Evolutionary conservation across 2,797 vertebrate species (phyloP).

Genomic region (Peromyscus attwateri): DNA sequence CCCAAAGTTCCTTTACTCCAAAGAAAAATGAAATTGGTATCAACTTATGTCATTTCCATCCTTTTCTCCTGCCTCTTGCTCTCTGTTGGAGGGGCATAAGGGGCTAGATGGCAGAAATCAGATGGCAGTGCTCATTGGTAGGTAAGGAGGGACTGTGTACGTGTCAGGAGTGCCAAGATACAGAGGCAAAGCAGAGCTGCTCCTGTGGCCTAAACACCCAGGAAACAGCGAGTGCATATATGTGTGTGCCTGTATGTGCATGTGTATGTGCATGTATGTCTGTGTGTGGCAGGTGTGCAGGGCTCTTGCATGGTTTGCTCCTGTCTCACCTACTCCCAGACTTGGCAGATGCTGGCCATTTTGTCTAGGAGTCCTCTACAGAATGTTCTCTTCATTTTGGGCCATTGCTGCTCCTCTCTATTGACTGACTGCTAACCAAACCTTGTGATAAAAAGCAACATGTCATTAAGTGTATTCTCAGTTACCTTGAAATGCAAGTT

Average conservation of each 20-base stretch:
- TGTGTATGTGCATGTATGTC: neutral
- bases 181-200: neutral
- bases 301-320: neutral
- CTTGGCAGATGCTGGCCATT: neutral
- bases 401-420: neutral
- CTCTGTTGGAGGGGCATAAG: neutral
- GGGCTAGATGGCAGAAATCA: neutral
- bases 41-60: neutral
- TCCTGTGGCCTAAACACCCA: neutral
- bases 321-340: neutral
- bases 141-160: neutral
- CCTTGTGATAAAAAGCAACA: neutral
- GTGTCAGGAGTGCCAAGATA: neutral
- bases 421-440: neutral
- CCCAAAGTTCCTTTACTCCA: conserved; percentile 12
- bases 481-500: neutral
- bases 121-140: neutral
- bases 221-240: neutral
- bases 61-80: neutral
- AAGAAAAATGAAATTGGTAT: neutral
- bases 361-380: neutral
- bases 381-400: neutral
- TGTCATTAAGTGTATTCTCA: neutral
- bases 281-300: neutral
- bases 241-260: too few species aligned